Conservation (phyloP, 2,888 invertebrate species). For the Mimumesa dahlbomi region DNA sequence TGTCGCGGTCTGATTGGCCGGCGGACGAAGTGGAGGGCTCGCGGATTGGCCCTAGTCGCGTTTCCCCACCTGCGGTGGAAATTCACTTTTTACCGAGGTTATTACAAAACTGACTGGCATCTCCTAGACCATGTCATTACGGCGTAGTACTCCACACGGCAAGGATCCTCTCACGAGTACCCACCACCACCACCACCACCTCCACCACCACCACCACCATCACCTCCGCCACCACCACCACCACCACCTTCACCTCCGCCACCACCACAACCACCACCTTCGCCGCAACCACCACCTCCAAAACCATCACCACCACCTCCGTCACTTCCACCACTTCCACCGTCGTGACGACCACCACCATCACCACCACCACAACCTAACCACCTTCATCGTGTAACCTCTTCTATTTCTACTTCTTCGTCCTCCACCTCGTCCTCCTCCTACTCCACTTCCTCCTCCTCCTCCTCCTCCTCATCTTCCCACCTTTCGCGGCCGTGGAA, state of each 20-base stretch:
- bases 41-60: conserved; percentile 74
- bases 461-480: conserved; percentile 57
- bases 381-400: conserved; percentile 40
- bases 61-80: conserved; percentile 79
- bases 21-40: conserved; percentile 54
- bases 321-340: conserved; percentile 12
- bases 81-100: conserved; percentile 79
- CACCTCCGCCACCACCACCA: conserved; percentile 30
- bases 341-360: conserved; percentile 20
- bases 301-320: conserved; percentile 36
- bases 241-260: conserved; percentile 31
- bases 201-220: conserved; percentile 26
- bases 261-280: conserved; percentile 12
- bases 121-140: conserved; percentile 81
- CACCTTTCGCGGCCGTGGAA: conserved; percentile 66
- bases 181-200: conserved; percentile 45
- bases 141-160: conserved; percentile 78
- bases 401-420: conserved; percentile 53
- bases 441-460: conserved; percentile 37
- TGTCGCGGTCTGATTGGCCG: conserved; percentile 76
- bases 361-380: conserved; percentile 43
- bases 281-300: conserved; percentile 22
- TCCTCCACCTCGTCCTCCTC: conserved; percentile 25
- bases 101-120: conserved; percentile 80
- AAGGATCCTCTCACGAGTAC: conserved; percentile 72